Percentiles rank a stretch among this genome's conserved stretches.
Conservation (phyloP, 1,140 invertebrate genomes). For the Meloidogyne chitwoodi region DNA sequence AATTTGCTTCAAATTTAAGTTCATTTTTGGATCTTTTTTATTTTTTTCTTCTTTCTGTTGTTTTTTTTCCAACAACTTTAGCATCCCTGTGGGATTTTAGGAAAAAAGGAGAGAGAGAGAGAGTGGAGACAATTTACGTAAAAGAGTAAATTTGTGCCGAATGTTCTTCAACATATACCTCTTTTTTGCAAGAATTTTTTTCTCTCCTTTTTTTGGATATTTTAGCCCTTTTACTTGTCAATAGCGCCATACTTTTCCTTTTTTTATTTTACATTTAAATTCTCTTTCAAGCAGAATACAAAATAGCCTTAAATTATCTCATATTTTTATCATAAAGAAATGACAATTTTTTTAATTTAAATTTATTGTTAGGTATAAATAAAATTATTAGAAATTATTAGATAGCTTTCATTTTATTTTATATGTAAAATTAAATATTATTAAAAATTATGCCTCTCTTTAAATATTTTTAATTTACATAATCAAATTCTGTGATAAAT, state of each 20-base stretch:
- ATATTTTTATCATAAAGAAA: too few species aligned
- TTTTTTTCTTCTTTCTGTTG: neutral
- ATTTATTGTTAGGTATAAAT: too few species aligned
- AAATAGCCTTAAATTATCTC: too few species aligned
- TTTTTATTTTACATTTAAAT: too few species aligned
- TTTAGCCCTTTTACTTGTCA: neutral
- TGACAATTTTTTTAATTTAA: too few species aligned
- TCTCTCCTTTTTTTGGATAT: neutral
- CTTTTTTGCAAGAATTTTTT: too few species aligned
- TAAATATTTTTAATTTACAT: neutral
- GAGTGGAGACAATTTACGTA: neutral
- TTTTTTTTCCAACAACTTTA: neutral
- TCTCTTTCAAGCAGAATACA: too few species aligned
- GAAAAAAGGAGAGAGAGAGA: neutral
- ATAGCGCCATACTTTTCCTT: too few species aligned
- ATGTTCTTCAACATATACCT: neutral
- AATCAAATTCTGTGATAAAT: constrained; percentile 4
- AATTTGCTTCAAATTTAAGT: neutral
- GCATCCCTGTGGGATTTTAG: neutral
- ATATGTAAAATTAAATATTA: too few species aligned
- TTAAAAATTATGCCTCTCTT: neutral
- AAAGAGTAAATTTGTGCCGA: neutral
- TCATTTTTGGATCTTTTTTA: neutral
- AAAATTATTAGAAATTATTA: too few species aligned
- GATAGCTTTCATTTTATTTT: too few species aligned